Base-by-base conservation (phyloP, 2,113 vertebrate genomes). In the Myotis davidii region DNA sequence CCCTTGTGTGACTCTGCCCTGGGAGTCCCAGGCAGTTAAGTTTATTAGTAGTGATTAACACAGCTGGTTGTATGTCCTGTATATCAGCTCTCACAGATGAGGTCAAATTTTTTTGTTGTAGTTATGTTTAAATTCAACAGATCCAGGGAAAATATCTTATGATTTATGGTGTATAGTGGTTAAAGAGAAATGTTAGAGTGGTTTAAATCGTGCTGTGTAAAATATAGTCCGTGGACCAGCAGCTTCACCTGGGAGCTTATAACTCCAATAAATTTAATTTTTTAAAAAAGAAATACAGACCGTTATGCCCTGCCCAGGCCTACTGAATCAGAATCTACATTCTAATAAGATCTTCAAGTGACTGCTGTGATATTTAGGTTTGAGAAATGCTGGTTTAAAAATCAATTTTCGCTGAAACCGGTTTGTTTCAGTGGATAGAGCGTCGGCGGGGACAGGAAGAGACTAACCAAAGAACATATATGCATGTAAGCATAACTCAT, bases 21-120 rank as follows among this genome's bases (percentile, higher is more conserved):
- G 88, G 88, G 92, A 97, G 88, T 61, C 23, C 3, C 81, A 85
- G 70, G 59, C 89, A 87, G 50, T 90, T 92, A 82, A 95, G 65
- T 95, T 93, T 84, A 88, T 93, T 85, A 92, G 85, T 67, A 79
- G 64, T 74, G 92, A 97, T 92, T 74, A 96, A 85, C 85, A 50
- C 82, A 88, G 34, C 54, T 94, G 85, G 52, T 61, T 72, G 37
- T 83, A 77, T 88, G 8, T 56, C 77, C 73, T 50, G 45, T 69
- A 50, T 61, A 91, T 56, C 69, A 87, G 65, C 34, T 93, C n/a
- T 78, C 70, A n/a, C 9, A 37, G 42, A 72, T 85, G 83, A n/a
- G 9, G 61, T 48, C 32, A 88, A 52, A 64, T 14, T 29, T 54
- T 54, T 18, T 64, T 61, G 59, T 76, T 90, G 82, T 70, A 27